Conservation (phyloP, 2,113 vertebrate genomes). For the Spilogale gracilis region DNA sequence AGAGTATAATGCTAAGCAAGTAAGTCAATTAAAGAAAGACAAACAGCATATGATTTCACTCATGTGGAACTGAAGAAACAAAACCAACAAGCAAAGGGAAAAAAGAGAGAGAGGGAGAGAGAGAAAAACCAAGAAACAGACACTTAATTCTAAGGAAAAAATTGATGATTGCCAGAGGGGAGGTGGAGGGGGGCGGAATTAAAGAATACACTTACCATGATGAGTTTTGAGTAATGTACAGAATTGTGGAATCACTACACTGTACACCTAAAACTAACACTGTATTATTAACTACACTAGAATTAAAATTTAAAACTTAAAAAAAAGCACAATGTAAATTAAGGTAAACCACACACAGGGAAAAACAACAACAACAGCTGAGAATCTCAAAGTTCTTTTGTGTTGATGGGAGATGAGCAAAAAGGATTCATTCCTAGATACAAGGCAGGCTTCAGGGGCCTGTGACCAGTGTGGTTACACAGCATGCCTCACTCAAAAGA, state of each 20-base stretch:
- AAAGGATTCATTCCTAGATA: not conserved
- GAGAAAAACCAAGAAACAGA: too few species aligned
- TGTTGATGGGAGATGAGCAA: fast-evolving
- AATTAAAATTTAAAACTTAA: not conserved
- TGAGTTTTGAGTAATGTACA: not conserved
- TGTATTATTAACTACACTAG: not conserved
- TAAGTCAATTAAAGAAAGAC: not conserved
- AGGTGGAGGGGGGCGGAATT: too few species aligned
- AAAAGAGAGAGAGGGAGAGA: not conserved
- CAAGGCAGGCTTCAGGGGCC: not conserved
- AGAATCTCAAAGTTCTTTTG: not conserved
- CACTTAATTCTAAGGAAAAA: too few species aligned
- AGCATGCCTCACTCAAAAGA: not conserved
- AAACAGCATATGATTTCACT: not conserved
- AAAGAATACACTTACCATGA: not conserved
- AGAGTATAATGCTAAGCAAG: not conserved
- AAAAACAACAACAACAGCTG: not conserved
- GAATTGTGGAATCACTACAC: not conserved
- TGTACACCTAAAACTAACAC: not conserved
- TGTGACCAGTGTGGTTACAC: not conserved
- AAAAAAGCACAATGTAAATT: not conserved
- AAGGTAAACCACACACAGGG: not conserved
- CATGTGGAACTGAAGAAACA: not conserved
- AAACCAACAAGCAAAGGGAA: not conserved
- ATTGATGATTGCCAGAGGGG: too few species aligned